Conservation (phyloP, 2,888 invertebrate genomes). For the Leptinotarsa rubiginosa region DNA sequence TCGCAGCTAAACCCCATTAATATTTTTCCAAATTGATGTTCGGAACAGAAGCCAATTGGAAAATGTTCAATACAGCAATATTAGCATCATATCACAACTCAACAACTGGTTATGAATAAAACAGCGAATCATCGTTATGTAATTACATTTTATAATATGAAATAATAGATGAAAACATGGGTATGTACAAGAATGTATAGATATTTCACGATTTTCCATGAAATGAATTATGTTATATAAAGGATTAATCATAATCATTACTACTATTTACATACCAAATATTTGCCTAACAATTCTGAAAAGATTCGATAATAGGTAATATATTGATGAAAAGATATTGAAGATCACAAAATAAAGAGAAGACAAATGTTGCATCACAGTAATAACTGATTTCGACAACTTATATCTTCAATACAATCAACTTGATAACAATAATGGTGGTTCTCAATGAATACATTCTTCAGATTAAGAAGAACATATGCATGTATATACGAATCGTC, state of each 20-base stretch:
- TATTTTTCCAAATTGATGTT: no score
- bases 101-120: not conserved
- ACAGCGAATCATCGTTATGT: not conserved
- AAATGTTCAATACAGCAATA: no score
- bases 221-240: constrained; percentile 11
- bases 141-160: not conserved
- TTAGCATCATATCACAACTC: not conserved
- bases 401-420: no score
- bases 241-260: constrained; percentile 5
- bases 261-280: constrained; percentile 10
- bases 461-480: no score
- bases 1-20: no score
- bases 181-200: constrained; percentile 15
- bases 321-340: not conserved
- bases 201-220: not conserved
- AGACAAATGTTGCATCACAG: no score
- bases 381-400: no score
- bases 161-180: constrained; percentile 6
- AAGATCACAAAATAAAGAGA: not conserved
- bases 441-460: no score
- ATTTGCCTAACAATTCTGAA: constrained; percentile 6
- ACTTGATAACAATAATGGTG: no score
- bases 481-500: not conserved
- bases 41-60: no score
- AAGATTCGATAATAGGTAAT: constrained; percentile 1